Evolutionary conservation across 2,888 invertebrate species (phyloP), one percentile per base, ranked within the genome.

Genomic region (Pammene aurita): DNA sequence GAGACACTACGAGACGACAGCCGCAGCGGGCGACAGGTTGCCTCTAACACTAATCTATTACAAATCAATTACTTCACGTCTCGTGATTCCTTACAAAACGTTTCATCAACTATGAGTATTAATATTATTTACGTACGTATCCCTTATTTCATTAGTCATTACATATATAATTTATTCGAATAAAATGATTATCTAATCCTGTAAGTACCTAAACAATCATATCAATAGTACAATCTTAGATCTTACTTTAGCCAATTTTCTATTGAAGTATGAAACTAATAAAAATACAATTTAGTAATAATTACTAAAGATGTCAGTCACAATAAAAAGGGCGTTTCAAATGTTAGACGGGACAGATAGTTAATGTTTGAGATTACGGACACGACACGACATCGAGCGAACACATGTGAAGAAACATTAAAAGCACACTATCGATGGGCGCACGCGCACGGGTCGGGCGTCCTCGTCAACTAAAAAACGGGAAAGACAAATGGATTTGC

Each of bases 401-500:
- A 78, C 73, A 74, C 75, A 76, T 75, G 75, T 71, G 70, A 74
- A 77, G 46, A 72, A 74, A 77, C 78, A 74, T 65, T 71, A 75
- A 79, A 81, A 76, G 73, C 75, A 82, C 75, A 81, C 75, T 75
- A 76, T 76, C 75, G 76, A 70, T 72, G 72, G 81, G 81, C 84
- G 83, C 79, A 70, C n/a, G 26, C 26, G 26, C 26, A 26, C 26
- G 26, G 26, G 26, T 26, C 72, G 38, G 71, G 75, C 81, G 80
- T 78, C 79, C 72, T 74, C 72, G 75, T 75, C 83, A 88, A 80
- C 78, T 82, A 87, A 84, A 83, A 76, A 84, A 88, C 81, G 87
- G 90, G 89, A 89, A 89, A 91, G 90, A 92, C 90, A 91, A 91
- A 92, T 92, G 90, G 91, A 92, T 91, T 89, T 88, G 89, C 84